These are phyloP conservation scores for Fukomys damarensis DNA, from an alignment of 2,113 vertebrate genomes.

Conservation along the genomic window DNA sequence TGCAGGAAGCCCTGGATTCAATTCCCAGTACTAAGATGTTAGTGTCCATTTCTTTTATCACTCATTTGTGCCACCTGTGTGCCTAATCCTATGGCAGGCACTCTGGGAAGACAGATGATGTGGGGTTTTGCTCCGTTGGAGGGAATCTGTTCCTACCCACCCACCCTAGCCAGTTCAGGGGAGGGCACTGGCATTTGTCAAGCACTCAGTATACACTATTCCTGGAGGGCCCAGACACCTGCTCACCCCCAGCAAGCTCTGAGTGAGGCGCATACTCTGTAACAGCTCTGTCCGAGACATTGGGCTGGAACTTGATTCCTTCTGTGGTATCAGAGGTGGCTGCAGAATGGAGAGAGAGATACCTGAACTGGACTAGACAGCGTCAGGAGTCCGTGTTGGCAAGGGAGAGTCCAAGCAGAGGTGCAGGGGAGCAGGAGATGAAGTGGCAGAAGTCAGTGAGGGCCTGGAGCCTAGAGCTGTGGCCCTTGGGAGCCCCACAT, in stretches of 20 bases:
- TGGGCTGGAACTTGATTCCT: background rate
- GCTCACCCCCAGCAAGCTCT: background rate
- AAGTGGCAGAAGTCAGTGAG: background rate
- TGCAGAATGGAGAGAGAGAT: background rate
- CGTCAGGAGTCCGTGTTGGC: background rate
- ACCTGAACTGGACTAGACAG: background rate
- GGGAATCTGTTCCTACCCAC: background rate
- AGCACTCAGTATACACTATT: background rate
- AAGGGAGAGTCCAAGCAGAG: background rate
- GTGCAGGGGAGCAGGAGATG: background rate
- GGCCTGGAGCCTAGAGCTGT: background rate
- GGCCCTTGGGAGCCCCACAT: conserved; percentile 67
- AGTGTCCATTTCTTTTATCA: background rate
- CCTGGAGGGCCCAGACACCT: background rate
- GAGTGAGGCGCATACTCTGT: background rate
- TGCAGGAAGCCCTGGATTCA: background rate
- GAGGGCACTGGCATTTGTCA: background rate
- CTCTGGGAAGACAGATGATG: background rate
- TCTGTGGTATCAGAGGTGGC: background rate
- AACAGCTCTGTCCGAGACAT: background rate
- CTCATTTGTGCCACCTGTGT: background rate
- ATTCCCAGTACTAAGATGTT: background rate
- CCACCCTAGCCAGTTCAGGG: background rate
- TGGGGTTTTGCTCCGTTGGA: background rate
- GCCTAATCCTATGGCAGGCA: background rate